Conservation (phyloP, 2,888 invertebrate genomes). For the Heteropelma amictum region DNA sequence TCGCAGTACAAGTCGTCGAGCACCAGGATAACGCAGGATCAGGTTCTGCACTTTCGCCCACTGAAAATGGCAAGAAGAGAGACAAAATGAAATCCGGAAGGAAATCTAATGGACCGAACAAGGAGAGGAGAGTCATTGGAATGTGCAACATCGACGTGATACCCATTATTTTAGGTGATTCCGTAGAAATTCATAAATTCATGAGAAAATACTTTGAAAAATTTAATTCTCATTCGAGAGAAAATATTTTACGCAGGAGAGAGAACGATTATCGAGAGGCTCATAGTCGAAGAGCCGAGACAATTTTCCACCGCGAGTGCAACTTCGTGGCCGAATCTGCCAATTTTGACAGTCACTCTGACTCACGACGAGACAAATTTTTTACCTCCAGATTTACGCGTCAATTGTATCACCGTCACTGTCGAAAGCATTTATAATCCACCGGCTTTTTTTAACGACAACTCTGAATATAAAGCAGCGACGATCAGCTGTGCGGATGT, state of each 20-base stretch:
- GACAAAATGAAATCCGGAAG: slow-evolving; percentile 11
- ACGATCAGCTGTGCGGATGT: slow-evolving; percentile 60
- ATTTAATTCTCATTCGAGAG: neutral
- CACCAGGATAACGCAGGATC: neutral
- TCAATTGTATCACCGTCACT: slow-evolving; percentile 66
- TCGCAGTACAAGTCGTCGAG: slow-evolving; percentile 37
- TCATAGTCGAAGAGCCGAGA: slow-evolving; percentile 61
- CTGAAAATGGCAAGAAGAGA: slow-evolving; percentile 31
- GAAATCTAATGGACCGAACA: slow-evolving; percentile 15
- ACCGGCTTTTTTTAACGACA: slow-evolving; percentile 59
- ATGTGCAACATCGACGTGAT: slow-evolving; percentile 69
- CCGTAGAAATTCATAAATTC: neutral
- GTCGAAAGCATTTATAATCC: slow-evolving; percentile 69
- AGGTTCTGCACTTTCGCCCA: neutral
- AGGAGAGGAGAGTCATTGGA: slow-evolving; percentile 56
- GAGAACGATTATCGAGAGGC: slow-evolving; percentile 58
- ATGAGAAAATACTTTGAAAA: neutral
- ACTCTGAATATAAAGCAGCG: slow-evolving; percentile 62
- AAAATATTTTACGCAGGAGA: slow-evolving; percentile 59
- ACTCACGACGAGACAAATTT: slow-evolving; percentile 40
- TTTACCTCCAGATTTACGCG: slow-evolving; percentile 32
- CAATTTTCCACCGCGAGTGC: slow-evolving; percentile 40
- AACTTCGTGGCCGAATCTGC: slow-evolving; percentile 66
- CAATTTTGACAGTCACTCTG: slow-evolving; percentile 60
- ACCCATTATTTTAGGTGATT: slow-evolving; percentile 66